Evolutionary conservation across 1,140 invertebrate genomes (phyloP).

Genomic region (Hycleus phaleratus): DNA sequence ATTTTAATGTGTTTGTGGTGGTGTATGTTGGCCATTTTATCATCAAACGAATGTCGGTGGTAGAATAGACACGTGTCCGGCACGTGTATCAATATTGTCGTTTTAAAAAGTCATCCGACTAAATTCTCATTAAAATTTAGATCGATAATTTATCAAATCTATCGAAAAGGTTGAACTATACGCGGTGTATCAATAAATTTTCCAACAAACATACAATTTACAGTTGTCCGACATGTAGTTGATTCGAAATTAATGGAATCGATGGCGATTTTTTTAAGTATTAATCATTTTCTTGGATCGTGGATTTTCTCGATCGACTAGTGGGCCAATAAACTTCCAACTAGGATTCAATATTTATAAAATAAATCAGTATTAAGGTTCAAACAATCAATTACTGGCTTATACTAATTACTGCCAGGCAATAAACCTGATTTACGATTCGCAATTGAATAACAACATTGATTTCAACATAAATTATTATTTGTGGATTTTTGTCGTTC

Average conservation of each 20-base stretch:
- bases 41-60: slow-evolving; percentile 6
- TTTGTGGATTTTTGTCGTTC: slow-evolving; percentile 23
- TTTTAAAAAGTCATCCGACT: neutral
- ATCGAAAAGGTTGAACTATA: too few species aligned
- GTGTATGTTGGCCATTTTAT: slow-evolving; percentile 6
- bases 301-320: neutral
- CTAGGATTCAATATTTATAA: slow-evolving; percentile 17
- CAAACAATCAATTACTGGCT: slow-evolving; percentile 32
- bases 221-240: neutral
- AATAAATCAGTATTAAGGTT: slow-evolving; percentile 33
- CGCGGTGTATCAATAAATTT: too few species aligned
- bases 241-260: neutral
- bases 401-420: slow-evolving; percentile 30
- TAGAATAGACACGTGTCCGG: slow-evolving; percentile 6
- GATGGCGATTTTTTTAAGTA: neutral
- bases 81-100: slow-evolving; percentile 4
- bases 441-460: slow-evolving; percentile 29
- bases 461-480: slow-evolving; percentile 31
- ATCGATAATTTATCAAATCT: too few species aligned
- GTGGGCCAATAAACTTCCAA: neutral
- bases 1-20: neutral
- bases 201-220: too few species aligned
- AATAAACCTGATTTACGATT: slow-evolving; percentile 31
- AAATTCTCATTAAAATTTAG: too few species aligned
- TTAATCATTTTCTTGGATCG: neutral